These are phyloP conservation scores for Procavia capensis DNA, from an alignment of 2,113 vertebrate genomes.

Conservation along the genomic window DNA sequence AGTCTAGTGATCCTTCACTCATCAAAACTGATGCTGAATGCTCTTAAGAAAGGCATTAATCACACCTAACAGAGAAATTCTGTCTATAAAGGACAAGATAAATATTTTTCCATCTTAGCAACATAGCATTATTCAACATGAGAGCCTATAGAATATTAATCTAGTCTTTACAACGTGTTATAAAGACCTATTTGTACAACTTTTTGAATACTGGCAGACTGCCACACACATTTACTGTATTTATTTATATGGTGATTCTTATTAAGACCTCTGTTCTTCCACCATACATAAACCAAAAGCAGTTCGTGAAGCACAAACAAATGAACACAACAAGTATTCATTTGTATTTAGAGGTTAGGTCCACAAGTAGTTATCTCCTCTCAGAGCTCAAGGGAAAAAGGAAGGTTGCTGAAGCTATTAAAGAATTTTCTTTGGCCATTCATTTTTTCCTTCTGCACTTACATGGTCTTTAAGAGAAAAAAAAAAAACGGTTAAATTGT, in stretches of 20 bases:
- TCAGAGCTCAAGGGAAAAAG: slow-evolving; percentile 28
- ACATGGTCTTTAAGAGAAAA: slow-evolving; percentile 11
- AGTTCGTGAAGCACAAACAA: slow-evolving; percentile 33
- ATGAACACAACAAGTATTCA: neutral
- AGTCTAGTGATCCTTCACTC: slow-evolving; percentile 37
- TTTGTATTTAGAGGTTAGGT: slow-evolving; percentile 36
- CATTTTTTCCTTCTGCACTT: neutral
- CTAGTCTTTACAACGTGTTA: slow-evolving; percentile 37
- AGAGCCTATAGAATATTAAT: slow-evolving; percentile 30
- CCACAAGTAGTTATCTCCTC: neutral
- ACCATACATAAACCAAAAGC: slow-evolving; percentile 10
- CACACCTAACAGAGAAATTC: slow-evolving; percentile 46
- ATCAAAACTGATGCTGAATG: slow-evolving; percentile 61
- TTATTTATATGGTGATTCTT: slow-evolving; percentile 31
- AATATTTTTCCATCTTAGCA: slow-evolving; percentile 58
- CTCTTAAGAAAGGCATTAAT: slow-evolving; percentile 40
- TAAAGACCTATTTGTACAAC: slow-evolving; percentile 32
- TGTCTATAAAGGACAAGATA: slow-evolving; percentile 30
- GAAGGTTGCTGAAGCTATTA: slow-evolving; percentile 7
- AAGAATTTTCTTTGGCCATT: slow-evolving; percentile 43
- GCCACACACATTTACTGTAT: slow-evolving; percentile 22
- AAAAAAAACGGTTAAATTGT: slow-evolving; percentile 15
- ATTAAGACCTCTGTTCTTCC: neutral
- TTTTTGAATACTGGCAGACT: slow-evolving; percentile 38
- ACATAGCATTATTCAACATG: slow-evolving; percentile 43